These are phyloP conservation scores for Idaea straminata DNA, from an alignment of 2,888 invertebrate genomes.

Conservation along the genomic window DNA sequence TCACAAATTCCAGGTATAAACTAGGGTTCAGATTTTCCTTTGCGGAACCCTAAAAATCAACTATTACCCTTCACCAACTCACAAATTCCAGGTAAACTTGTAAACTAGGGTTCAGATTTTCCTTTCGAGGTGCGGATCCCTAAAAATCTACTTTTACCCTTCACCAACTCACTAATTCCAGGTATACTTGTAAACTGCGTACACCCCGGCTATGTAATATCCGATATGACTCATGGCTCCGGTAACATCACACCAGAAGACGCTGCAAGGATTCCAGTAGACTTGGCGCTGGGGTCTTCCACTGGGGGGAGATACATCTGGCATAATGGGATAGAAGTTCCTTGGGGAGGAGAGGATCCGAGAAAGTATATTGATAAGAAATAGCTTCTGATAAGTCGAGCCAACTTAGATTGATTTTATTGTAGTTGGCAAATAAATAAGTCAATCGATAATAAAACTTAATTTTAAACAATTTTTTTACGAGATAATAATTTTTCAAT, in stretches of 20 bases:
- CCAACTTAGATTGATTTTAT: too few relatives aligned
- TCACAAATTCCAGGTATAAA: too few relatives aligned
- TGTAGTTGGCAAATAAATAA: too few relatives aligned
- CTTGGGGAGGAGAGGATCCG: constrained; percentile 68
- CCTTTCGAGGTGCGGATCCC: too few relatives aligned
- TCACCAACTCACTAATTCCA: constrained; percentile 25
- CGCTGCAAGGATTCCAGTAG: constrained; percentile 44
- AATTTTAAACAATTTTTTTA: too few relatives aligned
- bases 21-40: too few relatives aligned
- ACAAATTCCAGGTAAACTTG: too few relatives aligned
- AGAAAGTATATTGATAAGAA: constrained; percentile 58
- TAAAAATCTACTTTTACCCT: constrained; percentile 4
- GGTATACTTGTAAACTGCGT: constrained; percentile 63
- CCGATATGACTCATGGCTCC: constrained; percentile 65
- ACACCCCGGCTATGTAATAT: constrained; percentile 69
- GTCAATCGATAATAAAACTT: too few relatives aligned
- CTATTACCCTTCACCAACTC: too few relatives aligned
- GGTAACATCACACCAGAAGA: constrained; percentile 51
- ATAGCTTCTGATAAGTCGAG: constrained; percentile 1
- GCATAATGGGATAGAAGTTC: constrained; percentile 53
- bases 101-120: too few relatives aligned
- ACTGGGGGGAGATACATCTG: constrained; percentile 55
- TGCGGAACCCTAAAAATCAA: too few relatives aligned
- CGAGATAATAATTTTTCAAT: too few relatives aligned
- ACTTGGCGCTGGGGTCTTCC: constrained; percentile 39